Conservation (phyloP, 1,140 invertebrate genomes). For the Cydia fagiglandana region DNA sequence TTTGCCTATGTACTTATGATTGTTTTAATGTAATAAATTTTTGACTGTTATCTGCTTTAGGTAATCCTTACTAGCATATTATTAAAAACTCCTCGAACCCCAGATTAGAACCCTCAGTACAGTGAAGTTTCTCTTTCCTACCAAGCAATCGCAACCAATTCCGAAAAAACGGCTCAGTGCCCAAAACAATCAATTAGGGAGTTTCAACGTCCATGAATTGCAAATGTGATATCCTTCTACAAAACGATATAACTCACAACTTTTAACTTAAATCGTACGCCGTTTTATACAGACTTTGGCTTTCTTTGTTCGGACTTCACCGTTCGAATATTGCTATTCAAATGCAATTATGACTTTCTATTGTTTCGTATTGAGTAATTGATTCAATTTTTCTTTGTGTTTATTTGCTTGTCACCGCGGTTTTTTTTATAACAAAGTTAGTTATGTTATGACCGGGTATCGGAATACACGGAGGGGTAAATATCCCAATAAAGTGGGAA, state of each 20-base stretch:
- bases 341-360: constrained; percentile 19
- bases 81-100: no score
- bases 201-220: constrained; percentile 13
- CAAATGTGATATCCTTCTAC: background rate
- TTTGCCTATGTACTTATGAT: no score
- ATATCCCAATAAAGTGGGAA: no score
- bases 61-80: no score
- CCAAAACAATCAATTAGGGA: constrained; percentile 12
- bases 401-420: background rate
- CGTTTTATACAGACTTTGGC: background rate
- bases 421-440: background rate
- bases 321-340: background rate
- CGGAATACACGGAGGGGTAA: no score
- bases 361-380: constrained; percentile 14
- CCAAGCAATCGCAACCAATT: constrained; percentile 9
- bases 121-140: background rate
- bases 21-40: no score
- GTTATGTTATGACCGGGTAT: background rate
- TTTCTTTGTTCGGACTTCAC: background rate
- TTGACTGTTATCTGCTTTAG: no score
- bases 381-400: background rate
- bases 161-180: constrained; percentile 2
- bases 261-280: background rate
- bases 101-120: background rate
- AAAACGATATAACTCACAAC: background rate